These are phyloP conservation scores for Hemistola chrysoprasaria DNA, from an alignment of 2,888 invertebrate genomes.

Conservation along the genomic window DNA sequence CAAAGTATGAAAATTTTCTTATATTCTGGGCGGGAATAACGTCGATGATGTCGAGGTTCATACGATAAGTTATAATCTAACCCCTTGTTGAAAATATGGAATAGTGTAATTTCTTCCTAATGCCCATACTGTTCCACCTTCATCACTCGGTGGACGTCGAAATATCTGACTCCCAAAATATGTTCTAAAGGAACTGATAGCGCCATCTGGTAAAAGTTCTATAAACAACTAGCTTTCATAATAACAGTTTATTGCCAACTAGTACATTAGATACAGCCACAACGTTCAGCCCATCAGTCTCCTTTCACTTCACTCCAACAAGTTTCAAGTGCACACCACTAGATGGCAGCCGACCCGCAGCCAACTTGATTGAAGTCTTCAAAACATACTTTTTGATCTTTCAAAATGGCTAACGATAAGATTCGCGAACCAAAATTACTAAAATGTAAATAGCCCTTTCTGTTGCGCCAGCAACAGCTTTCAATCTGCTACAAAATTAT, in stretches of 20 bases:
- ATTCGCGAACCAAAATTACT: constrained; percentile 27
- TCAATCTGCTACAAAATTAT: constrained; percentile 37
- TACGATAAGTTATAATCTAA: no score
- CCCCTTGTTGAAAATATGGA: no score
- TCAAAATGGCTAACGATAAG: constrained; percentile 44
- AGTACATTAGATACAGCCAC: no score
- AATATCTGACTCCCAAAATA: no score
- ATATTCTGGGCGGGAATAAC: no score
- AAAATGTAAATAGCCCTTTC: constrained; percentile 47
- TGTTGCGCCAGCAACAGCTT: constrained; percentile 14
- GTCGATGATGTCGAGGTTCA: no score
- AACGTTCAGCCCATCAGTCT: not conserved
- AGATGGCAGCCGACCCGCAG: constrained; percentile 28
- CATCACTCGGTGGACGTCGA: no score
- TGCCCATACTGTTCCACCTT: no score
- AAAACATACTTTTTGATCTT: constrained; percentile 35
- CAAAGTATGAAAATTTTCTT: no score
- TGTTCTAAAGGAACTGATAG: no score
- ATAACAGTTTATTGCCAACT: no score
- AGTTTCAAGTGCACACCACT: constrained; percentile 10
- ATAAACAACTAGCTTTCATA: not conserved
- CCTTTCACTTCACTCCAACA: not conserved
- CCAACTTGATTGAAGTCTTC: constrained; percentile 25
- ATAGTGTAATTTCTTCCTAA: no score
- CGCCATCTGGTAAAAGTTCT: not conserved